phyloP scores from a whole-genome alignment of 2,888 invertebrate species.

The Psylliodes chrysocephalus region DNA sequence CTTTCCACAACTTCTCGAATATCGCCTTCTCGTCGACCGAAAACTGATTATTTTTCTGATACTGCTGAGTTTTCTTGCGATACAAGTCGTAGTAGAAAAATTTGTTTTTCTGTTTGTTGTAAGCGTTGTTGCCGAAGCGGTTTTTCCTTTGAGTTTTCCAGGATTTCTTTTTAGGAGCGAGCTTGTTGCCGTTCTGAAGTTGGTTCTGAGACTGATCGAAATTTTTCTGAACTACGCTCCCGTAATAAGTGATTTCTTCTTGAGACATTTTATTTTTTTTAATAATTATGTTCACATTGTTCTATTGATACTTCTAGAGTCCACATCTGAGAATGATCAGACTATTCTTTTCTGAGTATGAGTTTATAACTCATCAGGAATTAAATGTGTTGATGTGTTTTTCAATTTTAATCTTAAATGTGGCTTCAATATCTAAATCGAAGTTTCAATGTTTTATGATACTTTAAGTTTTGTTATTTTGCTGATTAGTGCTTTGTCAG shows the following conservation, averaged over 20 bases:
- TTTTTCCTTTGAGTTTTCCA: slow-evolving; percentile 37
- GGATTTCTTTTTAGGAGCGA: slow-evolving; percentile 14
- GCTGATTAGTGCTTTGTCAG: too few species aligned
- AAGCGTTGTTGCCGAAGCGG: slow-evolving; percentile 27
- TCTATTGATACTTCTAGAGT: too few species aligned
- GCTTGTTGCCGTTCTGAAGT: not conserved
- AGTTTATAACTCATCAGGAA: too few species aligned
- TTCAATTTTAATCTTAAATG: too few species aligned
- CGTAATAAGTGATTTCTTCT: slow-evolving; percentile 17
- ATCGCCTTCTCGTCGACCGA: slow-evolving; percentile 72
- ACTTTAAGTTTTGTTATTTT: too few species aligned
- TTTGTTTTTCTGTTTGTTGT: slow-evolving; percentile 26
- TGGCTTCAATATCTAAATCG: too few species aligned
- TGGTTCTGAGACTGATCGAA: slow-evolving; percentile 1
- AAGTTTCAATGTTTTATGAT: too few species aligned
- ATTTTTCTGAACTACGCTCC: slow-evolving; percentile 2
- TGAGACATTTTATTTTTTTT: slow-evolving; percentile 40
- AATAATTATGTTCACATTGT: too few species aligned
- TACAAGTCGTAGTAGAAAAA: slow-evolving; percentile 29
- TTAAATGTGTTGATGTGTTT: too few species aligned
- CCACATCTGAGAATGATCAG: too few species aligned
- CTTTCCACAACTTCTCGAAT: slow-evolving; percentile 79
- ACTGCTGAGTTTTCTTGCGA: slow-evolving; percentile 21
- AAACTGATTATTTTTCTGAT: slow-evolving; percentile 57
- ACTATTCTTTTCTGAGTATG: too few species aligned